A percentile compares a stretch with the other conserved stretches of the same genome.
Conservation (phyloP, 1,140 invertebrate genomes). For the Lineus longissimus region DNA sequence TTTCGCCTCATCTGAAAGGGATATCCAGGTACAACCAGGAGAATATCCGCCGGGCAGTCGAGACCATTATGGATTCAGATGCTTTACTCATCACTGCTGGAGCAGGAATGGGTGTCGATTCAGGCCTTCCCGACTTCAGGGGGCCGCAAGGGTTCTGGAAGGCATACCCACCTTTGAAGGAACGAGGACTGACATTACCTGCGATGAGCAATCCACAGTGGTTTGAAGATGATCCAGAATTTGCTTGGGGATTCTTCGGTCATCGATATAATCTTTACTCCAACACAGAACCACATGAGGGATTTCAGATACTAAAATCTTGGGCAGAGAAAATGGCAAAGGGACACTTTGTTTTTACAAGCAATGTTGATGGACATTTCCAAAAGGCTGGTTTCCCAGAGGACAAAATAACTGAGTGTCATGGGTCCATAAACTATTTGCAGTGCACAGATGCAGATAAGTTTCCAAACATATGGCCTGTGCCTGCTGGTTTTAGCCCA, state of each 20-base stretch:
- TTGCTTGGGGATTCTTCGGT: slow-evolving; percentile 7
- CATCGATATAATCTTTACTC: slow-evolving; percentile 9
- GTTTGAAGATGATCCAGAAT: slow-evolving; percentile 10
- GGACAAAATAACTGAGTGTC: slow-evolving; percentile 10
- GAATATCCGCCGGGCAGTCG: no score
- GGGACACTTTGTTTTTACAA: slow-evolving; percentile 14
- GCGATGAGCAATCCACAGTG: slow-evolving; percentile 10
- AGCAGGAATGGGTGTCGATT: slow-evolving; percentile 12
- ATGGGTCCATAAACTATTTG: slow-evolving; percentile 8
- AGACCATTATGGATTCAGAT: background rate
- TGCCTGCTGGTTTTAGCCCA: no score
- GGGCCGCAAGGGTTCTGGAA: slow-evolving; percentile 12
- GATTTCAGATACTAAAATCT: slow-evolving; percentile 10
- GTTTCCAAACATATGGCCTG: background rate
- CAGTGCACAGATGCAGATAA: slow-evolving; percentile 1
- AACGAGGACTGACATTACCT: background rate
- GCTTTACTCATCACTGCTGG: slow-evolving; percentile 9
- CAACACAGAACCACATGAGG: slow-evolving; percentile 7
- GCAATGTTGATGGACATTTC: slow-evolving; percentile 17
- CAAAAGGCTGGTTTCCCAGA: slow-evolving; percentile 14
- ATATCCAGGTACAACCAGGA: no score
- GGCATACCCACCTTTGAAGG: slow-evolving; percentile 10
- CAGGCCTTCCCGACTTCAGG: slow-evolving; percentile 11
- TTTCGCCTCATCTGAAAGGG: no score
- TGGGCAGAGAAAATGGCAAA: slow-evolving; percentile 10